Evolutionary conservation across 2,888 invertebrate species (phyloP), one percentile per base, ranked within the genome.

Genomic region (Sympetrum striolatum): DNA sequence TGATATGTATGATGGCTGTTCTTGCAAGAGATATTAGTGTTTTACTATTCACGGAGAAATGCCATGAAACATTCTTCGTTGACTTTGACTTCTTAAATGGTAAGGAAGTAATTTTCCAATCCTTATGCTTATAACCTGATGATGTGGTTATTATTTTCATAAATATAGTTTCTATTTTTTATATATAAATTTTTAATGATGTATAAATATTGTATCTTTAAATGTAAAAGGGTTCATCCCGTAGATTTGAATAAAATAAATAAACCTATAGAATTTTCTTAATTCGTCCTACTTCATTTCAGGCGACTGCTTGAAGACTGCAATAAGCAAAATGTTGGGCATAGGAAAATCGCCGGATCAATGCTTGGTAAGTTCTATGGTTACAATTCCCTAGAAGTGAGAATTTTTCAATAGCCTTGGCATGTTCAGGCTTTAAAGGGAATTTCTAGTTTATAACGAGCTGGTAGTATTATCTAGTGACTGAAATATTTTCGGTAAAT

Each of bases 271-370:
- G 37, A 0, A 35, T 37, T 44, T 81, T 22, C n/a, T 90, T 53
- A 35, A 91, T 64, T 35, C 90, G 39, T 86, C 90, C n/a, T 35
- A n/a, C 92, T 92, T 93, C 93, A 91, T 96, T 97, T 93, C 95
- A 99, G 99, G 95, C 91, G 96, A 96, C 91, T 99, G 99, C 94
- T 96, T 98, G 93, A 98, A 98, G 93, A 95, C 97, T 64, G 95
- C 97, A 10, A 93, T 98, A 91, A 98, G 98, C 94, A 99, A 98
- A 95, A 95, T 96, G 90, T 95, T 99, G 1, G 99, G 99, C 1
- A 94, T 98, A 91, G 97, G 95, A 48, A 98, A 91, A 98, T 99
- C 91, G 95, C 97, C 53, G 99, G 99, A 60, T 98, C 99, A 0
- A 94, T 98, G 91, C 94, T 99, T 92, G 96, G 96, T 96, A 93